A percentile compares a stretch with the other conserved stretches of the same genome.
Evolutionary conservation across 2,888 invertebrate species (phyloP).

Genomic region (Drosophila barbarae): DNA sequence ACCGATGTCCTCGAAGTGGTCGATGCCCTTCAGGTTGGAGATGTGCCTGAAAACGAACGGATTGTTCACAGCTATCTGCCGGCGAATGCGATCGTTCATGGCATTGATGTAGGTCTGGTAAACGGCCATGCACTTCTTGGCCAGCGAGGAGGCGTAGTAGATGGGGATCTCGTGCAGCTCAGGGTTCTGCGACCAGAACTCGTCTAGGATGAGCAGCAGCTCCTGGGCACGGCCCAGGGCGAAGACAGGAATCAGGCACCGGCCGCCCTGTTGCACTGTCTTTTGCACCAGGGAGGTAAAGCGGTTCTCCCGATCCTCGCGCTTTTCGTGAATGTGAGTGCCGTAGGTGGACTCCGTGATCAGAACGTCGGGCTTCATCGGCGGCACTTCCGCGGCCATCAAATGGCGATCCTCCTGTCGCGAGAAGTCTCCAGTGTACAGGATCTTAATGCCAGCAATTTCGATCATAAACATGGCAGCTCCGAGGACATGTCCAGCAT

Average conservation of each 20-base stretch:
- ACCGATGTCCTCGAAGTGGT: slow-evolving; percentile 99
- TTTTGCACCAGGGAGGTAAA: slow-evolving; percentile 97
- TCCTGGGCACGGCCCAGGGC: slow-evolving; percentile 99
- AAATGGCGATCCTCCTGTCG: slow-evolving; percentile 99
- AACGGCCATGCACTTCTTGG: slow-evolving; percentile 99
- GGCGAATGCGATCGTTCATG: slow-evolving; percentile 98
- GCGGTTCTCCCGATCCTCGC: slow-evolving; percentile 96
- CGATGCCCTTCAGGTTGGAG: slow-evolving; percentile 95
- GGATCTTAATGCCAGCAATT: slow-evolving; percentile 97
- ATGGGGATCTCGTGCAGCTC: slow-evolving; percentile 97
- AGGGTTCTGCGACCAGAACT: slow-evolving; percentile 94
- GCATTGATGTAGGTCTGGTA: slow-evolving; percentile 99
- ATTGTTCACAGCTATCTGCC: slow-evolving; percentile 98
- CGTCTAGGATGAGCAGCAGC: slow-evolving; percentile 95
- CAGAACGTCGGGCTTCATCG: slow-evolving; percentile 96
- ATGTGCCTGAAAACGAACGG: slow-evolving; percentile 99
- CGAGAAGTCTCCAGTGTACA: slow-evolving; percentile 99
- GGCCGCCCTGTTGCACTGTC: slow-evolving; percentile 97
- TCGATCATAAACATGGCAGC: slow-evolving; percentile 99
- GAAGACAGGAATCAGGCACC: slow-evolving; percentile 99
- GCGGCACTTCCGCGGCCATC: slow-evolving; percentile 99
- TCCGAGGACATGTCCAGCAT: slow-evolving; percentile 98
- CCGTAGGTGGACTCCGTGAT: slow-evolving; percentile 99
- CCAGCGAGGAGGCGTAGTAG: slow-evolving; percentile 99
- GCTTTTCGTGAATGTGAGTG: slow-evolving; percentile 98